These are phyloP conservation scores for Ciconia nigra DNA, from an alignment of 2,797 vertebrate species.

Conservation along the genomic window DNA sequence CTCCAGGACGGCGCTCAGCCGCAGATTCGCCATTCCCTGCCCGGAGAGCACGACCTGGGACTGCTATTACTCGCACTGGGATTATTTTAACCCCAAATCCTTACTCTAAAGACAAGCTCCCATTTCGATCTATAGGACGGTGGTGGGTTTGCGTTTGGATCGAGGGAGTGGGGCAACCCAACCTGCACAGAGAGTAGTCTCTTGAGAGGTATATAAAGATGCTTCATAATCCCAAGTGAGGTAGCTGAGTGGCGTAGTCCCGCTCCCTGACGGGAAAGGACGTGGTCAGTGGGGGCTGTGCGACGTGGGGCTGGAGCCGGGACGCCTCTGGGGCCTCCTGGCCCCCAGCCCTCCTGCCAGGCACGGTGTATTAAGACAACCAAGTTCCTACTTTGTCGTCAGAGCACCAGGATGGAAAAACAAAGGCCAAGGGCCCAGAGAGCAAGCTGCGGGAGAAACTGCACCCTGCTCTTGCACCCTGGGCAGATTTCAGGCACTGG, in stretches of 20 bases:
- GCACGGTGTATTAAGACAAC: neutral
- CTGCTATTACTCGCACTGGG: neutral
- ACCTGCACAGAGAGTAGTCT: neutral
- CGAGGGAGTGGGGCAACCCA: neutral
- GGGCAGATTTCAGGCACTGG: neutral
- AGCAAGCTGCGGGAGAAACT: neutral
- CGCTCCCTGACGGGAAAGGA: neutral
- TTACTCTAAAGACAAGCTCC: neutral
- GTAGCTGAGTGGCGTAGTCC: neutral
- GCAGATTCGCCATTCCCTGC: neutral
- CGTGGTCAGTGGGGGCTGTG: accelerated
- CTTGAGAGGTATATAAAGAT: neutral
- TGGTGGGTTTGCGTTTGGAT: neutral
- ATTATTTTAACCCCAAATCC: neutral
- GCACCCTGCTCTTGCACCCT: neutral
- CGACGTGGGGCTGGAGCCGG: neutral
- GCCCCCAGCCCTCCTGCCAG: neutral
- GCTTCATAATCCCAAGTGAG: neutral
- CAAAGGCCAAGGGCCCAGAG: neutral
- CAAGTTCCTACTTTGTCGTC: neutral
- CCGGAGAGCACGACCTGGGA: neutral
- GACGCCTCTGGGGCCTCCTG: neutral
- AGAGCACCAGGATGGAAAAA: slow-evolving; percentile 16
- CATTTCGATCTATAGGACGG: neutral
- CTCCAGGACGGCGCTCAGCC: neutral